Conservation (phyloP, 2,888 invertebrate species). For the Drosophila austrosaltans region DNA sequence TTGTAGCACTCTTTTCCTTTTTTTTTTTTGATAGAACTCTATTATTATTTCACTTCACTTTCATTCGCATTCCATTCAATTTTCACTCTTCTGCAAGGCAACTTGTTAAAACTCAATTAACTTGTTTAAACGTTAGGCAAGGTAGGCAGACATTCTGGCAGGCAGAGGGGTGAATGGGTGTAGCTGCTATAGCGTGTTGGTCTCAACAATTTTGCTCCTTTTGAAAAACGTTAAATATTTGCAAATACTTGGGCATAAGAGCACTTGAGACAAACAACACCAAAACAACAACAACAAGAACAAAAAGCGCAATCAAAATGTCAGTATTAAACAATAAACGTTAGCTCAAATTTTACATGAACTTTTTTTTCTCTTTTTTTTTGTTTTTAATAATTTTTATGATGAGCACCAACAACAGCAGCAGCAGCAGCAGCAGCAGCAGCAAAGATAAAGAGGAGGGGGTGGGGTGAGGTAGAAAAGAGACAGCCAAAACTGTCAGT, state of each 20-base stretch:
- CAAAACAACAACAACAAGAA: neutral
- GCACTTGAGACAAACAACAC: constrained; percentile 19
- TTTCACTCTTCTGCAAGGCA: constrained; percentile 15
- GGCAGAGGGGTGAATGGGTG: constrained; percentile 31
- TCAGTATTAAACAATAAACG: constrained; percentile 63
- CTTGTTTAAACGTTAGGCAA: constrained; percentile 22
- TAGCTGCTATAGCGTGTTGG: too few species aligned
- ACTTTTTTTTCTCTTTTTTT: constrained; percentile 4
- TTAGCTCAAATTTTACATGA: constrained; percentile 32
- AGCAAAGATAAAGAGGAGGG: neutral
- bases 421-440: neutral
- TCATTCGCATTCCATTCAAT: constrained; percentile 8
- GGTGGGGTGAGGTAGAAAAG: neutral
- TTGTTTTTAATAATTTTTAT: constrained; percentile 70
- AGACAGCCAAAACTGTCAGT: constrained; percentile 43
- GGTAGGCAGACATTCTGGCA: too few species aligned
- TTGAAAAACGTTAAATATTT: constrained; percentile 67
- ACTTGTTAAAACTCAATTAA: constrained; percentile 71
- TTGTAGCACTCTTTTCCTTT: neutral
- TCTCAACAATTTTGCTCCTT: constrained; percentile 22
- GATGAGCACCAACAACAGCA: constrained; percentile 19
- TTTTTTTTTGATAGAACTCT: neutral
- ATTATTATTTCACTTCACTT: neutral
- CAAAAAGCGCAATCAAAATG: constrained; percentile 68
- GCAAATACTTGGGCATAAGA: constrained; percentile 49